A percentile compares a stretch with the other conserved stretches of the same genome.
Evolutionary conservation across 2,113 vertebrate genomes (phyloP).

Genomic region (Todiramphus chloris): DNA sequence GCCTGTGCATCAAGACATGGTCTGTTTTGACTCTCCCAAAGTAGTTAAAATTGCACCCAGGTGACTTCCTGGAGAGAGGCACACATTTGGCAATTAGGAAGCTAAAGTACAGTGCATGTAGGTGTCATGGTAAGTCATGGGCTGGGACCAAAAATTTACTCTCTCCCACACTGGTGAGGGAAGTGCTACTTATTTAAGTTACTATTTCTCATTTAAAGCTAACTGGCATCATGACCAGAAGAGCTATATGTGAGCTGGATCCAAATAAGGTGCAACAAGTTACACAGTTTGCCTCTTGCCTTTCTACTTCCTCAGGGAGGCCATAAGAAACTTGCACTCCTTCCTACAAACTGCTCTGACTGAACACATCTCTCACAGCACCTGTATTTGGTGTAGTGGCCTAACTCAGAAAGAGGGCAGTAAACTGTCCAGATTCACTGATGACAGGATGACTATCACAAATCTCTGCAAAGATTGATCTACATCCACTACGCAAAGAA

Average conservation of each 20-base stretch:
- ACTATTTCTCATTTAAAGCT: neutral
- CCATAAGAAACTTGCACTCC: neutral
- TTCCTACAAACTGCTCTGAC: neutral
- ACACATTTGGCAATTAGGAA: neutral
- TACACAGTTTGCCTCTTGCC: neutral
- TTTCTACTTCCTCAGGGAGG: neutral
- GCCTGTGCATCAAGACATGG: neutral
- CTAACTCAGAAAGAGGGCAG: neutral
- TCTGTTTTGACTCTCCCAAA: neutral
- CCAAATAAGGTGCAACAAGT: neutral
- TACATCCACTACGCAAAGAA: neutral
- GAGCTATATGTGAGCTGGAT: neutral
- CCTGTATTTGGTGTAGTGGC: neutral
- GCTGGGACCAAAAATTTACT: neutral
- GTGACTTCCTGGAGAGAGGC: neutral
- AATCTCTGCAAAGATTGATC: neutral
- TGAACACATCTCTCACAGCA: rapidly evolving
- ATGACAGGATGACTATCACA: neutral
- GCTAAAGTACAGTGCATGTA: neutral
- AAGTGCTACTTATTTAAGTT: neutral
- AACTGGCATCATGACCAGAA: neutral
- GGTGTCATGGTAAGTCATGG: neutral
- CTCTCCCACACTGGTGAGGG: neutral
- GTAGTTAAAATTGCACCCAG: neutral
- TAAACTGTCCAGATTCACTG: neutral